phyloP scores from a whole-genome alignment of 2,113 vertebrate genomes.

The Castor canadensis region DNA sequence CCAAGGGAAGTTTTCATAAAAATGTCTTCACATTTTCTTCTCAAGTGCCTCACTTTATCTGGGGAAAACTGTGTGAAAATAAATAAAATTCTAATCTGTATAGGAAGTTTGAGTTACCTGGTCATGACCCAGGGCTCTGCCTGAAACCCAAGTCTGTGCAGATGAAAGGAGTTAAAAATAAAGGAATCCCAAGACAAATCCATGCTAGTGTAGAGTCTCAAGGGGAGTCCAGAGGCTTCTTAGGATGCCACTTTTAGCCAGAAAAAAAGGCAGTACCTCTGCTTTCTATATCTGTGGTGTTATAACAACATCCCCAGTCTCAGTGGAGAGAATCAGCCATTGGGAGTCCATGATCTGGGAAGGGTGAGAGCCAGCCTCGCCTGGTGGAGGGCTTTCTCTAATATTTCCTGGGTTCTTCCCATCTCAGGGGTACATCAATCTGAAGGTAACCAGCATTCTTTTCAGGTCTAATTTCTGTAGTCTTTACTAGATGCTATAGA shows the following conservation, averaged over 20 bases:
- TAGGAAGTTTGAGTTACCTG: background rate
- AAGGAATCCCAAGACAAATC: background rate
- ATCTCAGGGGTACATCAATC: too few relatives aligned
- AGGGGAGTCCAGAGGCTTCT: background rate
- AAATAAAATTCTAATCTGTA: conserved; percentile 12
- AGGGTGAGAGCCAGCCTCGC: too few relatives aligned
- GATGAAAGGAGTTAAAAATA: background rate
- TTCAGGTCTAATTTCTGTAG: too few relatives aligned
- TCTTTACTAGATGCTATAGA: too few relatives aligned
- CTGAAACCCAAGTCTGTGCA: background rate
- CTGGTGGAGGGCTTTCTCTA: too few relatives aligned
- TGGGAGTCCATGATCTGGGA: background rate
- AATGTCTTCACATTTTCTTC: background rate
- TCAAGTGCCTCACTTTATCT: background rate
- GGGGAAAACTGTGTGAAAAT: background rate
- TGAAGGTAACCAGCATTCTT: too few relatives aligned
- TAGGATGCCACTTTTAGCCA: background rate
- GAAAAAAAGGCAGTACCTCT: background rate
- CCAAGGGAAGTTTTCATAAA: background rate
- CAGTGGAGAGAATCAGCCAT: too few relatives aligned
- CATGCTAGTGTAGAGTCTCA: background rate
- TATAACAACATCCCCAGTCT: background rate
- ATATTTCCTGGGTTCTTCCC: too few relatives aligned
- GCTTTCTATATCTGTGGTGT: background rate
- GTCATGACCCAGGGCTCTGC: background rate